These are phyloP conservation scores for Gadus macrocephalus DNA, from an alignment of 2,113 vertebrate species.

Conservation along the genomic window DNA sequence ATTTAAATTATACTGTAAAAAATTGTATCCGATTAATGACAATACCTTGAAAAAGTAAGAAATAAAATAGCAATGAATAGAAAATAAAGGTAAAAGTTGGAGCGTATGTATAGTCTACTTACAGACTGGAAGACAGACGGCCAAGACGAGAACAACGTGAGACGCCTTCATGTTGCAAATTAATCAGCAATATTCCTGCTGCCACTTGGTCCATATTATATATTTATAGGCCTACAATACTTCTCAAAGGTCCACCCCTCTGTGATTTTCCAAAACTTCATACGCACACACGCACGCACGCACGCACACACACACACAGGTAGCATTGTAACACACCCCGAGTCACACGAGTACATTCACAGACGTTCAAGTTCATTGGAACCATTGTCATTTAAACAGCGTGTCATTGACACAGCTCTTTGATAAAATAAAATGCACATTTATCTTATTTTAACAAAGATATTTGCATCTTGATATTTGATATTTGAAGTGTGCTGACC, in stretches of 20 bases:
- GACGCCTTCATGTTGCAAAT: slow-evolving; percentile 37
- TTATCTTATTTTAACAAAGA: too few species aligned
- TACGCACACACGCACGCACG: background rate
- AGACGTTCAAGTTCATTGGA: background rate
- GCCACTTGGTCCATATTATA: background rate
- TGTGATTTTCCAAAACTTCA: background rate
- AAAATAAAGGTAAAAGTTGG: background rate
- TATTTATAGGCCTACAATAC: too few species aligned
- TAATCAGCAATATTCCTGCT: background rate
- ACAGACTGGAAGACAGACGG: slow-evolving; percentile 37
- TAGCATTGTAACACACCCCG: too few species aligned
- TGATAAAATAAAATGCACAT: too few species aligned
- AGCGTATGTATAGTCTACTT: slow-evolving; percentile 14
- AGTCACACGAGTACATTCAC: background rate
- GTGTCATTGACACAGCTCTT: too few species aligned
- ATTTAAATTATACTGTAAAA: too few species aligned
- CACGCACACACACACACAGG: too few species aligned
- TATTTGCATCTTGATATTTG: too few species aligned
- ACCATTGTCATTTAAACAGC: too few species aligned
- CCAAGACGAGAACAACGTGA: slow-evolving; percentile 31
- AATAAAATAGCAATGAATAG: background rate
- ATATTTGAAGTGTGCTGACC: too few species aligned
- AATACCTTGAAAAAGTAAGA: background rate
- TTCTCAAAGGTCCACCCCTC: background rate
- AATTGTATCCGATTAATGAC: background rate